Conservation (phyloP, 2,888 invertebrate species). For the Drosophila greeni region DNA sequence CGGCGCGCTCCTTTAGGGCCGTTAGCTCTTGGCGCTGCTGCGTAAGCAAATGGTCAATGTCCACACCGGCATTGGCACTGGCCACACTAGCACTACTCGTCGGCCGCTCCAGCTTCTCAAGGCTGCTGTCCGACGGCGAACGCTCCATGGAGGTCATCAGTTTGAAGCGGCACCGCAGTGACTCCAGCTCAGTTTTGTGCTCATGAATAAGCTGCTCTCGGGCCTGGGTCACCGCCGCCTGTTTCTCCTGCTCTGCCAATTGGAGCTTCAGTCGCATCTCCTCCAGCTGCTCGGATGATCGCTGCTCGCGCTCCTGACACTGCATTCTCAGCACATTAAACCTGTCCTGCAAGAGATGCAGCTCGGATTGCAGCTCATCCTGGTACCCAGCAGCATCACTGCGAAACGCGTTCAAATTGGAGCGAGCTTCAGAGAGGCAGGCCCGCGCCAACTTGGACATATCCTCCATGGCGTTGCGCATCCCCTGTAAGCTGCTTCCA, state of each 20-base stretch:
- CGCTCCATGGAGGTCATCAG: constrained; percentile 88
- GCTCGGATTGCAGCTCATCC: constrained; percentile 79
- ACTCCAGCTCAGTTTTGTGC: constrained; percentile 88
- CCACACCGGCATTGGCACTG: constrained; percentile 52
- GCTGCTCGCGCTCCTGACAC: constrained; percentile 80
- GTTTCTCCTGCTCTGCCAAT: constrained; percentile 72
- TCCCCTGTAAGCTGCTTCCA: constrained; percentile 84
- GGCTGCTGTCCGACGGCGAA: constrained; percentile 87
- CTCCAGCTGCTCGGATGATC: constrained; percentile 53
- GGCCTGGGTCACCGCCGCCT: constrained; percentile 83
- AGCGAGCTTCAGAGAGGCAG: constrained; percentile 81
- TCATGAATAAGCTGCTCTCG: constrained; percentile 85
- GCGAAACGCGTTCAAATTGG: constrained; percentile 82
- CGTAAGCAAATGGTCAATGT: constrained; percentile 82
- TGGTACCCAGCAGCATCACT: constrained; percentile 81
- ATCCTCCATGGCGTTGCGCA: constrained; percentile 79
- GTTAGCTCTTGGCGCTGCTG: constrained; percentile 83
- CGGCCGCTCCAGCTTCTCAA: constrained; percentile 86
- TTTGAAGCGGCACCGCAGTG: constrained; percentile 86
- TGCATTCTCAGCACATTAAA: constrained; percentile 81
- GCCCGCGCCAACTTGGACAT: constrained; percentile 81
- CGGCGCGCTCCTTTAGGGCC: constrained; percentile 81
- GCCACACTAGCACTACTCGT: constrained; percentile 79
- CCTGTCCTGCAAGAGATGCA: constrained; percentile 80
- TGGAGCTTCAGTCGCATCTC: constrained; percentile 71